Conservation (phyloP, 1,140 invertebrate species). For the Calephelis virginiensis region DNA sequence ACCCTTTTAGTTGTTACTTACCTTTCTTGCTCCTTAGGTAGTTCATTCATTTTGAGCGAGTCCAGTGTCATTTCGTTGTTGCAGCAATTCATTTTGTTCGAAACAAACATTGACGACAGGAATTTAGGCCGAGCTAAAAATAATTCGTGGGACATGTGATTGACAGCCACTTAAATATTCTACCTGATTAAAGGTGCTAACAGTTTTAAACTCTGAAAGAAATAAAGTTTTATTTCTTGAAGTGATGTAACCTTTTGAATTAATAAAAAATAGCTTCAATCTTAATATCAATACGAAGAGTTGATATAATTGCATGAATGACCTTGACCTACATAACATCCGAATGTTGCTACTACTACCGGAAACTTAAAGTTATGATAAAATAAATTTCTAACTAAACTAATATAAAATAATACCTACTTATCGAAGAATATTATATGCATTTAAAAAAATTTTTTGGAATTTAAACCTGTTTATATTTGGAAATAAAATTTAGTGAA, state of each 20-base stretch:
- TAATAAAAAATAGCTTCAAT: neutral
- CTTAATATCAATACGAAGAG: neutral
- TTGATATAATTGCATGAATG: conserved; percentile 8
- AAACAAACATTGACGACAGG: neutral
- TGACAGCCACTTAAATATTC: neutral
- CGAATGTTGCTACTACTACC: neutral
- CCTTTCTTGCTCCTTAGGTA: neutral
- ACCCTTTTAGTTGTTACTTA: no score
- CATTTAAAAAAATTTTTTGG: no score
- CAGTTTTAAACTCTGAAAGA: neutral
- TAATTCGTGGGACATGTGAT: neutral
- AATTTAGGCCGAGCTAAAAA: conserved; percentile 3
- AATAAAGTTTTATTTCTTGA: neutral
- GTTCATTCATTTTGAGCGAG: neutral
- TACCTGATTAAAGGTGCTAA: neutral
- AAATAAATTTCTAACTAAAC: neutral
- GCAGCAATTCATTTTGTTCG: neutral
- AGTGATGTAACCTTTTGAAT: neutral
- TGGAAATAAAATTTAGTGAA: no score
- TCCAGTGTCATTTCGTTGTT: neutral
- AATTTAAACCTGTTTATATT: no score
- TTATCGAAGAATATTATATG: no score
- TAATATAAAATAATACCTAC: neutral
- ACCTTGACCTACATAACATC: conserved; percentile 19
- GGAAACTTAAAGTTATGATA: neutral